Evolutionary conservation across 2,888 invertebrate species (phyloP).

Genomic region (Pachymerium ferrugineum): DNA sequence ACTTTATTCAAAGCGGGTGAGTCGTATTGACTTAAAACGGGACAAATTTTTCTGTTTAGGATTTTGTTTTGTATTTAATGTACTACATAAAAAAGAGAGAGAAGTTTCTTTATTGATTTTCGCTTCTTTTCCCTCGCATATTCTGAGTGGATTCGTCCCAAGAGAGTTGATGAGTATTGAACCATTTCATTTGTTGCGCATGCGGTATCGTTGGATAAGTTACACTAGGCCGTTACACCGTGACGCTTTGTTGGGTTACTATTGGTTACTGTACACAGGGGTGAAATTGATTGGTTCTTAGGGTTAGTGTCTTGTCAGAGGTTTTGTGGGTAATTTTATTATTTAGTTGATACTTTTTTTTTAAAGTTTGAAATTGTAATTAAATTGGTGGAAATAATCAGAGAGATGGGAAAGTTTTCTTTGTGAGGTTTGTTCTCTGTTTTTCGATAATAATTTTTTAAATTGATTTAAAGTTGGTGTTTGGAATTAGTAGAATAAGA

Average conservation of each 20-base stretch:
- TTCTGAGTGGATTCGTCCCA: neutral
- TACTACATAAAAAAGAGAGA: neutral
- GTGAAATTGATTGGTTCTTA: conserved; percentile 12
- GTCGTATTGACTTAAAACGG: neutral
- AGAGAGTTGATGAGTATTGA: conserved; percentile 5
- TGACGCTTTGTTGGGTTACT: neutral
- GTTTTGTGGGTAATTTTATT: no score
- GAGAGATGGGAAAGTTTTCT: no score
- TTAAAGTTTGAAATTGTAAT: no score
- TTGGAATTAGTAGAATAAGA: no score
- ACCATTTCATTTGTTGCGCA: conserved; percentile 18
- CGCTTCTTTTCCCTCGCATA: conserved; percentile 7
- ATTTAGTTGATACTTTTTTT: no score
- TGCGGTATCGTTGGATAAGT: neutral
- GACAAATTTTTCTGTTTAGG: neutral
- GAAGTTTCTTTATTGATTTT: conserved; percentile 20
- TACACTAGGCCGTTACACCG: neutral
- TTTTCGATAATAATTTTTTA: no score
- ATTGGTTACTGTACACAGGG: neutral
- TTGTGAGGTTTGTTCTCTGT: no score
- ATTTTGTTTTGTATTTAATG: conserved; percentile 5
- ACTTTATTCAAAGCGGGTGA: no score
- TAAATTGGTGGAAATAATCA: no score
- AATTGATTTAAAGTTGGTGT: no score
- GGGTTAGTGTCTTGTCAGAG: no score